A percentile compares a stretch with the other conserved stretches of the same genome.
Conservation (phyloP, 2,113 vertebrate genomes). For the Leptosomus discolor region DNA sequence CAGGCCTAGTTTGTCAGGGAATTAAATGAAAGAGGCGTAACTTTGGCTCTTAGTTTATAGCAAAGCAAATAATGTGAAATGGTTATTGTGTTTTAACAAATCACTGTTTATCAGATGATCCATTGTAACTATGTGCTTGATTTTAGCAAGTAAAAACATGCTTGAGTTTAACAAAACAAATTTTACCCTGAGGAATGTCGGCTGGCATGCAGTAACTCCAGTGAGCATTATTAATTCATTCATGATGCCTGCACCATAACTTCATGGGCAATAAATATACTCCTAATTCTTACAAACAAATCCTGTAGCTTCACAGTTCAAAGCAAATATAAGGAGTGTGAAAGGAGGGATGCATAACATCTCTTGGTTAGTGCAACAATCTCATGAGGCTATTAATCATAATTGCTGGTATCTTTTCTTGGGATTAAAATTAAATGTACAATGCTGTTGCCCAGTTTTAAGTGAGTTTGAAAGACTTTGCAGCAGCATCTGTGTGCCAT, state of each 20-base stretch:
- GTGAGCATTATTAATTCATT: neutral
- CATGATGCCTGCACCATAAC: neutral
- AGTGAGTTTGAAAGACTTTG: rapidly evolving
- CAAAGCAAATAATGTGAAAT: neutral
- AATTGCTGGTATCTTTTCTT: neutral
- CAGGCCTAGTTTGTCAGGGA: neutral
- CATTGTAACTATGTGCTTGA: neutral
- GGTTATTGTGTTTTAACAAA: constrained; percentile 25
- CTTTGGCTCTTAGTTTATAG: neutral
- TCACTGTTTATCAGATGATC: neutral
- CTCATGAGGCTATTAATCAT: neutral
- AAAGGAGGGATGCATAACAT: neutral
- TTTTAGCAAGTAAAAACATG: constrained; percentile 31
- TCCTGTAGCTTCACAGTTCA: neutral
- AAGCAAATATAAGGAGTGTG: neutral
- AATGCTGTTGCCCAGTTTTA: neutral
- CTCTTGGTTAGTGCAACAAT: neutral
- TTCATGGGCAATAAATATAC: neutral
- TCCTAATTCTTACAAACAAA: neutral
- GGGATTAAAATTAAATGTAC: neutral
- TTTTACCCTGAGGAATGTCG: neutral
- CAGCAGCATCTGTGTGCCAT: neutral
- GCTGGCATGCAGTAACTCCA: neutral
- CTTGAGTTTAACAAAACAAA: constrained; percentile 40
- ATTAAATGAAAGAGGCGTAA: neutral